These are phyloP conservation scores for Mastacembelus armatus DNA, from an alignment of 2,797 vertebrate species.

Conservation along the genomic window DNA sequence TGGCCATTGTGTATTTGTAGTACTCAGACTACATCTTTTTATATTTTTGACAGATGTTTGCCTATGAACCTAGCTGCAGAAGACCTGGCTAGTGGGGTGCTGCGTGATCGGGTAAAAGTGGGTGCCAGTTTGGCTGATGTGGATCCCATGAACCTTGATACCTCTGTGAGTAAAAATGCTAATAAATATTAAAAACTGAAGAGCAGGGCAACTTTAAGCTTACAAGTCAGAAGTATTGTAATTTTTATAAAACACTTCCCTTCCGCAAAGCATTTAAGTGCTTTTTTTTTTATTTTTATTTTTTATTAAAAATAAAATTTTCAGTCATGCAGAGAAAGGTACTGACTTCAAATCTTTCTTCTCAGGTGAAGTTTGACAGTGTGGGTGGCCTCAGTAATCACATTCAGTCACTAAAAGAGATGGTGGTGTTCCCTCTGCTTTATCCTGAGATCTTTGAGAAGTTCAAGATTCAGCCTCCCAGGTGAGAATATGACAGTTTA, in stretches of 20 bases:
- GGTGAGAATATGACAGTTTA: slow-evolving; percentile 79
- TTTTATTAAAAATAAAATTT: neutral
- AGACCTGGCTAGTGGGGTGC: slow-evolving; percentile 93
- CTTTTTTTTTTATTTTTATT: no score
- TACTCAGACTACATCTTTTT: neutral
- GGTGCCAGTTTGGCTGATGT: slow-evolving; percentile 97
- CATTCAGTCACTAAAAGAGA: slow-evolving; percentile 98
- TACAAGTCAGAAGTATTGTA: neutral
- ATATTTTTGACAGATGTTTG: slow-evolving; percentile 87
- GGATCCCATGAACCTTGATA: slow-evolving; percentile 98
- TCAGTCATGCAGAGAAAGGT: accelerated
- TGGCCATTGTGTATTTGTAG: neutral
- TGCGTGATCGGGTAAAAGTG: slow-evolving; percentile 95
- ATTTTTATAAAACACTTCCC: neutral
- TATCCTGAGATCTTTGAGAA: slow-evolving; percentile 99
- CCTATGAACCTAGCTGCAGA: slow-evolving; percentile 96
- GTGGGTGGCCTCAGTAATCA: slow-evolving; percentile 95
- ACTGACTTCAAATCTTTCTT: neutral
- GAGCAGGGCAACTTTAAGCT: neutral
- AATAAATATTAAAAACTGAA: neutral
- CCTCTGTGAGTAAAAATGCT: slow-evolving; percentile 85
- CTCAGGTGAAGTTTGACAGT: slow-evolving; percentile 94
- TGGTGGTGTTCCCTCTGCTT: slow-evolving; percentile 98
- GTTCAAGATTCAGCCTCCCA: slow-evolving; percentile 98
- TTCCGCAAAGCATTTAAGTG: no score